Base-by-base conservation (phyloP, 2,797 vertebrate genomes). In the Glyptemys insculpta region DNA sequence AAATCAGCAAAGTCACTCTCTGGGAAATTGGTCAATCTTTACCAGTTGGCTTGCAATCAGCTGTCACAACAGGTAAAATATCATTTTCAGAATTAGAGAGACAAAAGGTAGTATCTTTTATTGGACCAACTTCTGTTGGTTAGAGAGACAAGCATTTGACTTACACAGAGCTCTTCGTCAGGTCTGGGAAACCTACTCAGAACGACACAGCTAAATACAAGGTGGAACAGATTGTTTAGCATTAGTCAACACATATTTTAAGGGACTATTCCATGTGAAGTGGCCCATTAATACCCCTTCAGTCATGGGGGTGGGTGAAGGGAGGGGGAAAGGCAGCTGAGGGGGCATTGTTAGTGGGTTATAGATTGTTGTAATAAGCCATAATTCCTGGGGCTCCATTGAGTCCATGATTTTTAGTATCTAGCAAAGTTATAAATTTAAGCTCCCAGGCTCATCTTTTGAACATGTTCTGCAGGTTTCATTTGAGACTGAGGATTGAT, bases 31-130 rank as follows among this genome's bases (percentile, higher is more conserved):
- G 88, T 97, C 72, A 96, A 92, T 62, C 89, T 98, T 79, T 98
- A 97, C 9, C 88, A 97, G 16, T 90, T 98, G 88, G 96, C 96
- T 49, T 92, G 82, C 93, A 98, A 97, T 62, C 97, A 98, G 50
- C 92, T 98, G 31, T 98, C 98, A 37, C 93, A 95, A 56, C 98
- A 98, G 97, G 98, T 98, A 95, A 90, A 52, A 56, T 83, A 65
- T 81, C n/a, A 47, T 31, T 52, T 41, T 57, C 49, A 86, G 5
- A 57, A 56, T 85, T 49, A 37, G 9, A 68, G 9, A 41, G n/a
- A 72, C 8, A 37, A 41, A 37, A 72, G n/a, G n/a, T 72, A 72
- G 41, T 72, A 72, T 41, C 19, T 72, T 72, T 72, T n/a, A 41
- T 72, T 72, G n/a, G 19, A 62, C 37, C 19, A 23, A 41, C 10